Percentiles rank a stretch among this genome's conserved stretches.
Conservation (phyloP, 2,797 vertebrate genomes). For the Meriones psammophilus region DNA sequence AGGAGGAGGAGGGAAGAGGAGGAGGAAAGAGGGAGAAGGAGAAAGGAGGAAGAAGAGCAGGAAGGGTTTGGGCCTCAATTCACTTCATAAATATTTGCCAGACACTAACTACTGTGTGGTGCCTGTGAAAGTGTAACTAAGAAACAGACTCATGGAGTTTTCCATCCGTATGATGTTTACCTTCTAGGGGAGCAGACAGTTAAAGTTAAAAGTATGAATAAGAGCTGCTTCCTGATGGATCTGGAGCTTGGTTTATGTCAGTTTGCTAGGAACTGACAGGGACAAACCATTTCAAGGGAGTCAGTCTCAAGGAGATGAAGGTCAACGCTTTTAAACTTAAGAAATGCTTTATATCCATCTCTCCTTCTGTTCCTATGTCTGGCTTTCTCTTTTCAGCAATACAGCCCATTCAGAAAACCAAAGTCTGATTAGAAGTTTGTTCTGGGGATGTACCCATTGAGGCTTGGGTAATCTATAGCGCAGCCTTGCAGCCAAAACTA, state of each 20-base stretch:
- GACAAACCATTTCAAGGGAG: constrained; percentile 4
- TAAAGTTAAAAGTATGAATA: constrained; percentile 29
- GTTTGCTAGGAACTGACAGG: constrained; percentile 16
- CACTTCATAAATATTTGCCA: constrained; percentile 38
- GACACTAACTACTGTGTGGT: neutral
- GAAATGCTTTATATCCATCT: neutral
- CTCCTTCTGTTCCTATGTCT: neutral
- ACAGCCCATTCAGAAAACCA: neutral
- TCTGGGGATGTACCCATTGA: neutral
- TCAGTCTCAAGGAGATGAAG: constrained; percentile 31
- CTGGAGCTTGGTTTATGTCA: constrained; percentile 48
- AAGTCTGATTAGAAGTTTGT: neutral
- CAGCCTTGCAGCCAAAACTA: neutral
- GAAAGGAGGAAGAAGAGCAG: neutral
- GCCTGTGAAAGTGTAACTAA: neutral
- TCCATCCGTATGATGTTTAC: neutral
- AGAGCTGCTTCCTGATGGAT: constrained; percentile 7
- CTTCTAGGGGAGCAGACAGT: neutral
- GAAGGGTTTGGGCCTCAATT: neutral
- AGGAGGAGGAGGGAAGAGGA: neutral
- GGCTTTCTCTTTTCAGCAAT: constrained; percentile 9
- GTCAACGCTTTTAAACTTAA: constrained; percentile 49
- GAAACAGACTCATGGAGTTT: neutral
- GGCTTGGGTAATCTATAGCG: neutral
- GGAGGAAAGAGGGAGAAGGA: neutral